These are phyloP conservation scores for Drosophila azteca DNA, from an alignment of 1,140 invertebrate genomes.

Conservation along the genomic window DNA sequence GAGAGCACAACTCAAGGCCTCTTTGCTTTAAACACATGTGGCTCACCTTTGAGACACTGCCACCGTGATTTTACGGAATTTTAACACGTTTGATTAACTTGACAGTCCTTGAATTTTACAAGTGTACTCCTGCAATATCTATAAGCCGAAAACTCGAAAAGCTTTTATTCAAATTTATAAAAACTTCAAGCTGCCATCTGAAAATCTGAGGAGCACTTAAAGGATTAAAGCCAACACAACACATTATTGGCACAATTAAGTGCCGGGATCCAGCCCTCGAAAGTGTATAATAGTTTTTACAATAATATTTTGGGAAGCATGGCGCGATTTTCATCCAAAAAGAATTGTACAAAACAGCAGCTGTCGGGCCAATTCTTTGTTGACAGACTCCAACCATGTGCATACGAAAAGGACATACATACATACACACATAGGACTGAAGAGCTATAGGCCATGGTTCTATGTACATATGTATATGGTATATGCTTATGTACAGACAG, in stretches of 20 bases:
- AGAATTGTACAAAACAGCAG: conserved; percentile 34
- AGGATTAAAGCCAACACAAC: conserved; percentile 55
- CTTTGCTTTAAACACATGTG: conserved; percentile 8
- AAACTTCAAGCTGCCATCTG: conserved; percentile 13
- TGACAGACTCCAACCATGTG: conserved; percentile 47
- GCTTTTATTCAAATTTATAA: conserved; percentile 1
- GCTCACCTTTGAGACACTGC: too few species aligned
- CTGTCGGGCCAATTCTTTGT: conserved; percentile 25
- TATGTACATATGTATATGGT: too few species aligned
- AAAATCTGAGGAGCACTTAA: conserved; percentile 63
- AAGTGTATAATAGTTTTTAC: conserved; percentile 11
- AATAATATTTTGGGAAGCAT: conserved; percentile 11
- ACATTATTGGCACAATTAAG: conserved; percentile 67
- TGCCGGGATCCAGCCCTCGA: background rate
- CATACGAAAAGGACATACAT: conserved; percentile 9
- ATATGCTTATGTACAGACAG: conserved; percentile 44
- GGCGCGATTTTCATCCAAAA: conserved; percentile 12
- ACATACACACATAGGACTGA: background rate
- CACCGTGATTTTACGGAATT: too few species aligned
- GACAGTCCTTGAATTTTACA: too few species aligned
- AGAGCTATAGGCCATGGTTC: conserved; percentile 8
- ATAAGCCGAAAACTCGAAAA: background rate
- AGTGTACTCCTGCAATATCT: background rate
- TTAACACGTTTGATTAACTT: background rate
- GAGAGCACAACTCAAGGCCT: background rate